These are phyloP conservation scores for Bombylius major DNA, from an alignment of 2,888 invertebrate species.

Conservation along the genomic window DNA sequence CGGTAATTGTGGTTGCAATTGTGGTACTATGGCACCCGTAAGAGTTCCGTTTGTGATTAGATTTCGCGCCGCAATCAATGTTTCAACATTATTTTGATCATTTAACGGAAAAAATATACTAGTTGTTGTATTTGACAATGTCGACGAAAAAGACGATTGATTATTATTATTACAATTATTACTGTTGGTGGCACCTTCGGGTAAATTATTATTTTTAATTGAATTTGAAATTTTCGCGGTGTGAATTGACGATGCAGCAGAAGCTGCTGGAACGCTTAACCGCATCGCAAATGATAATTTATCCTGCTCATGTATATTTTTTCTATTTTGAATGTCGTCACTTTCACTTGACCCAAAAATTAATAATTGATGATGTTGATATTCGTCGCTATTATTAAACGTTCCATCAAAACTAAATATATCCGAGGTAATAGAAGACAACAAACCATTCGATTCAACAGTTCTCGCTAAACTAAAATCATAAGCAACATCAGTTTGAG, in stretches of 20 bases:
- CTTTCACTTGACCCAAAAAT: constrained; percentile 7
- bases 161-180: background rate
- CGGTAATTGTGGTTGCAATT: background rate
- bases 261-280: constrained; percentile 29
- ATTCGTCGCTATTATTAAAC: background rate
- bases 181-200: background rate
- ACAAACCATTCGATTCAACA: constrained; percentile 7
- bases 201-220: background rate
- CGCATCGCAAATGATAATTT: constrained; percentile 25
- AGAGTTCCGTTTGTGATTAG: constrained; percentile 5
- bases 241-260: constrained; percentile 5
- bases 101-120: constrained; percentile 19
- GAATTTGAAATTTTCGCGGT: constrained; percentile 2
- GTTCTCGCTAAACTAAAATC: constrained; percentile 10
- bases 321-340: constrained; percentile 5
- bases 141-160: background rate
- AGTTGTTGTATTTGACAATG: constrained; percentile 6
- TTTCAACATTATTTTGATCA: background rate
- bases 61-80: background rate
- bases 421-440: constrained; percentile 12
- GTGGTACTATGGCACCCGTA: constrained; percentile 17
- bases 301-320: constrained; percentile 10
- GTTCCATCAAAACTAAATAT: constrained; percentile 4
- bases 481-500: constrained; percentile 4
- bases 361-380: background rate